A percentile compares a stretch with the other conserved stretches of the same genome.
phyloP scores from a whole-genome alignment of 2,888 invertebrate species.

The Drosophila mayaguana region DNA sequence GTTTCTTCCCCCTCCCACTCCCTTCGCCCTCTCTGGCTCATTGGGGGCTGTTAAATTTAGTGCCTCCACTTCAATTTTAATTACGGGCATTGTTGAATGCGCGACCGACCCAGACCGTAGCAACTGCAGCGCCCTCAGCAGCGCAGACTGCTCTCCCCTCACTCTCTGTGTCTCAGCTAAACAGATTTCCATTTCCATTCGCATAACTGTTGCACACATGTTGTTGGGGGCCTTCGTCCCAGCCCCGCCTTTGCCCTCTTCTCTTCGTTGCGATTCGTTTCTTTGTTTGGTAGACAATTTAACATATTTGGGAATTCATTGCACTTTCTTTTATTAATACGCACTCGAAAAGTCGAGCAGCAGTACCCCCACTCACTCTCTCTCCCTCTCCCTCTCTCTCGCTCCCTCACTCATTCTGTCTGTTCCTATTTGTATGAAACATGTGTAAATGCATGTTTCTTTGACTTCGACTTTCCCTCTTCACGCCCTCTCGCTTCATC shows the following conservation, averaged over 20 bases:
- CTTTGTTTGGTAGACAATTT: constrained; percentile 81
- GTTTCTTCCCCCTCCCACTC: too few relatives aligned
- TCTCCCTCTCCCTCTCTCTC: constrained; percentile 1
- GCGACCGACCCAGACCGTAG: constrained; percentile 40
- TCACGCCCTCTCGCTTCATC: not conserved
- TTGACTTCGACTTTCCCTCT: constrained; percentile 7
- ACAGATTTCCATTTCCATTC: constrained; percentile 47
- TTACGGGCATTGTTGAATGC: constrained; percentile 70
- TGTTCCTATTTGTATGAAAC: constrained; percentile 61
- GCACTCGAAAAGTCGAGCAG: constrained; percentile 60
- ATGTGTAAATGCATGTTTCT: constrained; percentile 64
- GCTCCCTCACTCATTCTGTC: constrained; percentile 20
- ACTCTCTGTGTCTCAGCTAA: constrained; percentile 5
- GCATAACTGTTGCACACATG: constrained; percentile 80
- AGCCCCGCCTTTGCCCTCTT: not conserved
- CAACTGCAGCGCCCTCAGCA: constrained; percentile 43
- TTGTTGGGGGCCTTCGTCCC: constrained; percentile 45
- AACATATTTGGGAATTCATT: constrained; percentile 82
- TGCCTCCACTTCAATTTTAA: constrained; percentile 80
- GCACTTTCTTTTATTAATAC: constrained; percentile 81
- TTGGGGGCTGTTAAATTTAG: constrained; percentile 80
- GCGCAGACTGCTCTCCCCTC: constrained; percentile 13
- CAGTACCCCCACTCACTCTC: constrained; percentile 37
- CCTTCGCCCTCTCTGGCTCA: constrained; percentile 29
- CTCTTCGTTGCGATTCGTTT: constrained; percentile 34